phyloP scores from a whole-genome alignment of 2,113 vertebrate species.

The Piprites chloris region DNA sequence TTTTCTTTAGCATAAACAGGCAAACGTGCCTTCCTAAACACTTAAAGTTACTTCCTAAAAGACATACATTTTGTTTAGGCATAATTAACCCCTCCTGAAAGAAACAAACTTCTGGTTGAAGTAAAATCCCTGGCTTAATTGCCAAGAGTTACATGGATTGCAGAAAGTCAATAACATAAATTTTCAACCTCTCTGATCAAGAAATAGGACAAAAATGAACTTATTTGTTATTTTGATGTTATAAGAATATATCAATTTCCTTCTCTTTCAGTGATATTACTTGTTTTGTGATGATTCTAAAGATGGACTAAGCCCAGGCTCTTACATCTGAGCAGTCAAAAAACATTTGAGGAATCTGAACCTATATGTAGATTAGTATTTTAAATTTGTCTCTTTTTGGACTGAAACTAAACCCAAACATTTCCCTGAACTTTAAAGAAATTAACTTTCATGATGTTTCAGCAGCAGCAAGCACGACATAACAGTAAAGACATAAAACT shows the following conservation, averaged over 20 bases:
- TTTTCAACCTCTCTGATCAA: not conserved
- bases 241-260: not conserved
- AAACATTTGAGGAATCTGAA: not conserved
- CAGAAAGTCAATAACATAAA: not conserved
- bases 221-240: not conserved
- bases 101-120: not conserved
- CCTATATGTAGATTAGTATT: not conserved
- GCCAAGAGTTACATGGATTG: not conserved
- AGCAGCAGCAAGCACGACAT: not conserved
- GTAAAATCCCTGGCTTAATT: not conserved
- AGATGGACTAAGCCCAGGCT: not conserved
- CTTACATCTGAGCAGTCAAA: not conserved
- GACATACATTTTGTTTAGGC: not conserved
- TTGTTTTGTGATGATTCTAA: not conserved
- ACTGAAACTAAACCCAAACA: not conserved
- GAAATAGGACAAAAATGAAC: not conserved
- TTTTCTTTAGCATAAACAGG: constrained; percentile 51
- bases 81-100: constrained; percentile 10
- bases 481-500: not conserved
- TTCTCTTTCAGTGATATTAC: not conserved
- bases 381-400: not conserved
- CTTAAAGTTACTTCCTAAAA: constrained; percentile 36
- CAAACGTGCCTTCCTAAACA: constrained; percentile 34
- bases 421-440: not conserved
- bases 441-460: not conserved